Evolutionary conservation across 2,797 vertebrate species (phyloP).

Genomic region (Streptopelia turtur): DNA sequence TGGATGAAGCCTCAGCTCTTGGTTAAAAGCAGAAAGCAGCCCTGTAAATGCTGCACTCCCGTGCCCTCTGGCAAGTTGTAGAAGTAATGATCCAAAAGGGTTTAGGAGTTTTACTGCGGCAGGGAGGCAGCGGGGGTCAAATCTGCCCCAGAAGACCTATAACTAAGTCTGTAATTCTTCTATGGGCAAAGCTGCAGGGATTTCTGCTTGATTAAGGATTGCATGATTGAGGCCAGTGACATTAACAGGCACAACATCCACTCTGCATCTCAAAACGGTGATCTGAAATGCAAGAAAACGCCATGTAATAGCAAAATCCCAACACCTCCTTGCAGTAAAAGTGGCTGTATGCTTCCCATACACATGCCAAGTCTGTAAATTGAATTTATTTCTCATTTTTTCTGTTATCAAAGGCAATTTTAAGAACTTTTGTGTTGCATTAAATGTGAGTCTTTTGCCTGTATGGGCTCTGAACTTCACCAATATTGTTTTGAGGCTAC

Average conservation of each 20-base stretch:
- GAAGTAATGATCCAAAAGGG: constrained; percentile 47
- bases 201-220: constrained; percentile 62
- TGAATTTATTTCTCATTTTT: background rate
- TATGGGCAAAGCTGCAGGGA: constrained; percentile 48
- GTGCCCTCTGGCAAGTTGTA: background rate
- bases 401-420: background rate
- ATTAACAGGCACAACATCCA: constrained; percentile 30
- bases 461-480: background rate
- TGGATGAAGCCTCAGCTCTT: background rate
- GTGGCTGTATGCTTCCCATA: background rate
- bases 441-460: background rate
- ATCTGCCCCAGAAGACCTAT: constrained; percentile 32
- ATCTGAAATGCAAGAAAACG: background rate
- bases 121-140: constrained; percentile 51
- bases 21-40: background rate
- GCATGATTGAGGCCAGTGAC: constrained; percentile 57
- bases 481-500: constrained; percentile 16
- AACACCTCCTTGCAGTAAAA: background rate
- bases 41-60: background rate
- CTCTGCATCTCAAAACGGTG: constrained; percentile 45
- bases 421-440: background rate
- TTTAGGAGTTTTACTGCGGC: background rate
- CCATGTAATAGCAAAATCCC: background rate
- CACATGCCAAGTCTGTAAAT: background rate
- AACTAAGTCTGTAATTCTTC: constrained; percentile 36